Evolutionary conservation across 2,113 vertebrate species (phyloP).

Genomic region (Anguilla japonica): DNA sequence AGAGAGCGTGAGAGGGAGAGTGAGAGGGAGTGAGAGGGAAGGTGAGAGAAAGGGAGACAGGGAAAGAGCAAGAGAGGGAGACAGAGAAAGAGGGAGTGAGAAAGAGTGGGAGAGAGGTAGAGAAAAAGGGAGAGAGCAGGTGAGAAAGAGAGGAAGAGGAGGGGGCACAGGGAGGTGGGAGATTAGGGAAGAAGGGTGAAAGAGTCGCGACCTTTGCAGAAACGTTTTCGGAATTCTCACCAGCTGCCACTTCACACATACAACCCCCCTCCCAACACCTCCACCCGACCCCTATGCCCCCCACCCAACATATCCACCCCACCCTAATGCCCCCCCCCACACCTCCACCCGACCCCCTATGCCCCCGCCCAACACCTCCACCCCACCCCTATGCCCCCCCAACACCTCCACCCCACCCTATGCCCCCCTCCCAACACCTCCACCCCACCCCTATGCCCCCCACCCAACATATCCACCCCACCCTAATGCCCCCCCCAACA

Average conservation of each 20-base stretch:
- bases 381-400: no score
- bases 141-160: not conserved
- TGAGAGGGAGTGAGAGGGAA: not conserved
- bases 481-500: no score
- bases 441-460: no score
- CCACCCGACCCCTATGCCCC: no score
- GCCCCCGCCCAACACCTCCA: no score
- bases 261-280: no score
- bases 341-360: no score
- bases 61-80: not conserved
- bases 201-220: not conserved
- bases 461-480: no score
- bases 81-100: not conserved
- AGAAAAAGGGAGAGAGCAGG: not conserved
- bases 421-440: no score
- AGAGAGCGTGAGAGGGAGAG: not conserved
- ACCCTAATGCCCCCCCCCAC: no score
- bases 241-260: not conserved
- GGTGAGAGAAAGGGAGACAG: not conserved
- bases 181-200: not conserved
- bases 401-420: no score
- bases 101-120: not conserved
- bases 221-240: not conserved
- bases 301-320: no score
- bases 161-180: not conserved